Conservation (phyloP, 2,113 vertebrate genomes). For the Prunella fulvescens region DNA sequence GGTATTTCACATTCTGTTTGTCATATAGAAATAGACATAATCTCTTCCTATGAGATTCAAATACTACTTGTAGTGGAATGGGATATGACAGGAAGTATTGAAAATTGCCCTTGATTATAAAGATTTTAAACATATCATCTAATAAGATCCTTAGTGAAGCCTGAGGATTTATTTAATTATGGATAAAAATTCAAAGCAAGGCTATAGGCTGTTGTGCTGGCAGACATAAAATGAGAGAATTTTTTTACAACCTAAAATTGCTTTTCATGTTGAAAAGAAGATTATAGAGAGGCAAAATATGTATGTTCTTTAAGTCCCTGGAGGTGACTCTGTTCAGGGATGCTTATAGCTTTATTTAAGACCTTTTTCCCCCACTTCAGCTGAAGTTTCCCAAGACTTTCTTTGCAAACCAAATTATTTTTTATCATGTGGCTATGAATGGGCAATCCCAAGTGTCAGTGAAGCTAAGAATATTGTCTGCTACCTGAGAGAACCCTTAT, state of each 20-base stretch:
- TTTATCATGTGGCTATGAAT: neutral
- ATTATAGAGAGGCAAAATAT: neutral
- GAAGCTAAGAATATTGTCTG: neutral
- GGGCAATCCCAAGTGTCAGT: neutral
- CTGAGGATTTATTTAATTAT: neutral
- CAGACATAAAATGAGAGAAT: neutral
- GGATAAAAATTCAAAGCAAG: neutral
- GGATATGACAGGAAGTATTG: neutral
- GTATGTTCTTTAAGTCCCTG: neutral
- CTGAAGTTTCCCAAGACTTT: neutral
- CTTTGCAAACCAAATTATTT: neutral
- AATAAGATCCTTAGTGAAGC: neutral
- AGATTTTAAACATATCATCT: neutral
- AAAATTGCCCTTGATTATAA: neutral
- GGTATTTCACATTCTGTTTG: neutral
- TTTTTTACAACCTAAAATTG: neutral
- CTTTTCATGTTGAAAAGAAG: neutral
- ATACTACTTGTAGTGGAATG: neutral
- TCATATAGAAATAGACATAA: neutral
- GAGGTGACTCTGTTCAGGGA: neutral
- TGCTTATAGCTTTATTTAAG: neutral
- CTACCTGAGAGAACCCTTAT: neutral
- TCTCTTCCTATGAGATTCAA: neutral
- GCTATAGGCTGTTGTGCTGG: neutral
- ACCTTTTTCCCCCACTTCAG: neutral